phyloP scores from a whole-genome alignment of 2,113 vertebrate genomes.

The Serilophus lunatus region DNA sequence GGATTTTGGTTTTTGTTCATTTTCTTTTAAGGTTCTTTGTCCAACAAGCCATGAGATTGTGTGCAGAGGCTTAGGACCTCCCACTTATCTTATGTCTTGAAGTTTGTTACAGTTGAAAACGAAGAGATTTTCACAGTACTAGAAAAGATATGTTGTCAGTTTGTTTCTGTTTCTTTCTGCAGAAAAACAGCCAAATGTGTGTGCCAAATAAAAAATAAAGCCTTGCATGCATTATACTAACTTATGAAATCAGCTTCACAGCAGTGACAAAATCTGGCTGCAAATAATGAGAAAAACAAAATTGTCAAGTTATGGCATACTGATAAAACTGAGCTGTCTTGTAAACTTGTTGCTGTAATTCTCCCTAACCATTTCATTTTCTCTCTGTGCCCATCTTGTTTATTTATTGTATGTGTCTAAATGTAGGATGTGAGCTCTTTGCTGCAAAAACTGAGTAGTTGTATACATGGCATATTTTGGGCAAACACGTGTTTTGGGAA shows the following conservation, averaged over 20 bases:
- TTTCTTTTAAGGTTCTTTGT: neutral
- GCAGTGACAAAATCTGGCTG: neutral
- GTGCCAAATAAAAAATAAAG: neutral
- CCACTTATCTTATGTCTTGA: neutral
- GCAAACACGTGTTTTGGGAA: neutral
- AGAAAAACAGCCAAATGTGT: neutral
- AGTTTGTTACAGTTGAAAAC: neutral
- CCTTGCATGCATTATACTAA: neutral
- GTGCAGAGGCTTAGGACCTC: neutral
- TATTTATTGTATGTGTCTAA: neutral
- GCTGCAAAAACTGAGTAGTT: neutral
- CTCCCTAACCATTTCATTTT: neutral
- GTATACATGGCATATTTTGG: neutral
- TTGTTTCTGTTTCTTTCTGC: neutral
- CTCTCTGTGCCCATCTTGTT: neutral
- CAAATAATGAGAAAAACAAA: neutral
- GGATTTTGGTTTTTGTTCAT: neutral
- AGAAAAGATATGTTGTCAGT: neutral
- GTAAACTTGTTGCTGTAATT: neutral
- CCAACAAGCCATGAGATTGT: neutral
- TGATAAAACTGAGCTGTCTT: neutral
- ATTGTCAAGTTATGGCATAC: neutral
- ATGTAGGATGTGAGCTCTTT: neutral
- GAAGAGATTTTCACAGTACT: neutral
- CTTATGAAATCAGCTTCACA: neutral